Base-by-base conservation (phyloP, 2,797 vertebrate species). In the Intellagama lesueurii region DNA sequence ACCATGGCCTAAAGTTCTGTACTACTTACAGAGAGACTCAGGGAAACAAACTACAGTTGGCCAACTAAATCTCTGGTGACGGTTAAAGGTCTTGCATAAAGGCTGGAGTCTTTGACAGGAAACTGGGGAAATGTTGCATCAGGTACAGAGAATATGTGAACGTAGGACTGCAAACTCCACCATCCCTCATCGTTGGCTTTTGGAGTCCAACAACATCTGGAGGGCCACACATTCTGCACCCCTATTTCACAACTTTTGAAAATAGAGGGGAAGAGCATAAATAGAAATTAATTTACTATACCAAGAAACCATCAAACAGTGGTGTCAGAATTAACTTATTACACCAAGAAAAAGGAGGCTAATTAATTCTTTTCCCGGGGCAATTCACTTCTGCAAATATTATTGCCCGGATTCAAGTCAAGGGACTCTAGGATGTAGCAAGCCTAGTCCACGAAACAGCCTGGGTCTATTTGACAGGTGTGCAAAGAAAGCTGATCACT, bases 401-500 rank as follows among this genome's bases (percentile, higher is more conserved):
- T 69, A 86, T 40, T 91, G 91, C 88, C 68, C 84, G 94, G 88
- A 75, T 78, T 89, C 90, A 93, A 89, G 88, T 93, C 90, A 90
- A 90, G 86, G 87, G 88, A 94, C 90, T 92, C 1, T 0, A 85
- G 85, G 87, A 94, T 78, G 90, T 90, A 92, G 1, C 0, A 79
- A 83, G 90, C 30, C 0, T 0, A 7, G 93, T 93, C 91, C 95
- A 92, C 7, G 52, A 69, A 94, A 93, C 90, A 92, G 78, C 64
- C 85, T n/a, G 84, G 87, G 86, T 90, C 72, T 93, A 81, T 87
- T 85, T 95, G 93, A 93, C 93, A 95, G 94, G 90, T 91, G 79
- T 78, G 89, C 83, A 92, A 94, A 90, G 91, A 85, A 94, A 94
- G 86, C 77, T 88, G 92, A 95, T 95, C 88, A 95, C 89, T 94